Evolutionary conservation across 30 jellyfish, hydroid and myxozoan genomes (phyloP), one percentile per base, ranked within the genome.

Genomic region (Calvadosia cruxmelitensis): DNA sequence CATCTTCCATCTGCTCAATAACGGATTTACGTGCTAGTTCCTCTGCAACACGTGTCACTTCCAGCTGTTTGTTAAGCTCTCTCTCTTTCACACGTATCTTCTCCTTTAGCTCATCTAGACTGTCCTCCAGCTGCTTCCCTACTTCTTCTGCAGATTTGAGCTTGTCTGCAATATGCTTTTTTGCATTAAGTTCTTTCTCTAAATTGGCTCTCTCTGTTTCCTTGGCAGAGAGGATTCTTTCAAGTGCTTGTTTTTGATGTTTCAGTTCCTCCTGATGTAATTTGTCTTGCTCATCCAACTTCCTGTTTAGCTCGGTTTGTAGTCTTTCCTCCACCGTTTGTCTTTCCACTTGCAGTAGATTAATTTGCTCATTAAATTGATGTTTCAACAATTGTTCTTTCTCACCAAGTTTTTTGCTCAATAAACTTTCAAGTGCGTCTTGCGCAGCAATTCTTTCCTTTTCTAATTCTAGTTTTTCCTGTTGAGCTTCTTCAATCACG

Each of bases 1-100:
- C 98, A 76, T 89, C 98, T 73, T 89, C 98, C 93, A 89, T 89
- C 31, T 73, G 80, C 34, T 69, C 78, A n/a, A 89, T 29, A 0
- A 81, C 98, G 3, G 78, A 72, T 50, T 83, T 85, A 57, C 81
- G 81, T 12, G 95, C 98, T 27, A 69, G 84, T 49, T 71, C 83
- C 64, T 81, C 98, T 34, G 82, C 95, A 30, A 70, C 63, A 66
- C 53, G 76, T 10, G 86, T 57, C n/a, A 75, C 66, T 50, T 77
- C 94, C 50, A 75, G 77, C 62, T 89, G 98, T 67, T 66, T 72
- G 25, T 49, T 31, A 49, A 89, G 70, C 34, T 76, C 81, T 52
- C 50, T 35, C 27, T 81, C 98, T 78, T 89, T 89, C 26, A 62
- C 85, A 15, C 52, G 84, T 34, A 89, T 81, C 64, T 89, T 84